Base-by-base conservation (phyloP, 1,140 invertebrate species). In the Stenopsyche tienmushanensis region DNA sequence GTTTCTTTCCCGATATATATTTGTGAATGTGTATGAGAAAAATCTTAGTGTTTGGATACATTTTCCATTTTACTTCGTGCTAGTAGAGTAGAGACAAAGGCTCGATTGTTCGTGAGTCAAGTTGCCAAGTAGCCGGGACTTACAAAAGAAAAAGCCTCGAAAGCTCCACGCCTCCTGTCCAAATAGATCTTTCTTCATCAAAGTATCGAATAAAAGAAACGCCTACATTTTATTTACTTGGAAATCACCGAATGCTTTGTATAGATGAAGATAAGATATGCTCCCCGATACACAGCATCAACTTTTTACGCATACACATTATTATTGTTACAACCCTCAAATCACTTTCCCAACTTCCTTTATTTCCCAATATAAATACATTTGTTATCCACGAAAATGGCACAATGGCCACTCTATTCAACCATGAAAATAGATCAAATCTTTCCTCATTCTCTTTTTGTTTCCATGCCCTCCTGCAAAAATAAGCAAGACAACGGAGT, bases 61-160 rank as follows among this genome's bases (percentile, higher is more conserved):
- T 29, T 34, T 29, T 24, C n/a, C 29, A 34, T 5, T 34, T 59
- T 59, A n/a, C 24, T 9, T 15, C 34, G 15, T 42, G 18, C n/a
- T 23, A 2, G 29, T 59, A n/a, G 41, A 8, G 44, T 20, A 53
- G 39, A 59, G 21, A 44, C 29, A 42, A 59, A 59, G 15, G 57
- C 13, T 41, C 34, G 41, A 59, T 59, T 59, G 57, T 59, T 59
- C 25, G 57, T 39, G 41, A 59, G 18, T 59, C 57, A 59, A 44
- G 34, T 59, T 59, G 57, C 57, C 34, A 15, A 59, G 57, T 59
- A 25, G 29, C 57, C 5, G 44, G 5, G 18, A 15, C 44, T 18
- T 18, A 5, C 44, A 18, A 47, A 18, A 20, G 44, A 7, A 15
- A 47, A 18, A 39, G n/a, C 7, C 34, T 39, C 34, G 34, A 39